Evolutionary conservation across 2,888 invertebrate genomes (phyloP), one percentile per base, ranked within the genome.

Genomic region (Rhopalosiphum nymphaeae): DNA sequence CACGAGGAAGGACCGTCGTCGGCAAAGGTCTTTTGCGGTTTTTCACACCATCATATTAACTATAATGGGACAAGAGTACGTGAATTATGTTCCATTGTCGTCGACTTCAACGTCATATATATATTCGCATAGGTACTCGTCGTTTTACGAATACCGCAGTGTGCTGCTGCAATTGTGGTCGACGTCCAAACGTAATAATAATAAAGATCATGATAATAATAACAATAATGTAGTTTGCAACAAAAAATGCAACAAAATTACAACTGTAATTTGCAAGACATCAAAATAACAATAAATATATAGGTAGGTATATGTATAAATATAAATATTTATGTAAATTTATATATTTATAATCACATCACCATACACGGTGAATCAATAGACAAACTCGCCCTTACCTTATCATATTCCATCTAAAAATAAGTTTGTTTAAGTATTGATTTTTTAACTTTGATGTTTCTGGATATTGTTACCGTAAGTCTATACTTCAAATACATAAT

Each of bases 11-110:
- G 25, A 56, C 53, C 36, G 88, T 9, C 56, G 56, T 56, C 36
- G n/a, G 26, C 25, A 56, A 44, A 42, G 44, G 26, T 57, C 10
- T 57, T 89, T 57, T 61, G 89, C 44, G 57, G 57, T 89, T 57
- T 57, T 89, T 89, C 89, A 16, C 89, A 57, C 78, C 78, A 36
- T 26, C 21, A 25, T 44, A 46, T 46, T 36, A 36, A n/a, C 53
- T 25, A 10, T 78, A 21, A 53, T 53, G 78, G 78, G 78, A 78
- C 78, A 78, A 78, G 78, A 36, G 78, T 78, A 21, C 36, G 36
- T 78, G 44, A 61, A 42, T 57, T 61, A 89, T 89, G 89, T 89
- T 36, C 89, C 61, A 89, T 89, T 89, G 89, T 89, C 89, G 89
- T 89, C 44, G 89, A 7, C 44, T 61, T 89, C 57, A 61, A 7